Conservation (phyloP, 1,140 invertebrate species). For the Cydia fagiglandana region DNA sequence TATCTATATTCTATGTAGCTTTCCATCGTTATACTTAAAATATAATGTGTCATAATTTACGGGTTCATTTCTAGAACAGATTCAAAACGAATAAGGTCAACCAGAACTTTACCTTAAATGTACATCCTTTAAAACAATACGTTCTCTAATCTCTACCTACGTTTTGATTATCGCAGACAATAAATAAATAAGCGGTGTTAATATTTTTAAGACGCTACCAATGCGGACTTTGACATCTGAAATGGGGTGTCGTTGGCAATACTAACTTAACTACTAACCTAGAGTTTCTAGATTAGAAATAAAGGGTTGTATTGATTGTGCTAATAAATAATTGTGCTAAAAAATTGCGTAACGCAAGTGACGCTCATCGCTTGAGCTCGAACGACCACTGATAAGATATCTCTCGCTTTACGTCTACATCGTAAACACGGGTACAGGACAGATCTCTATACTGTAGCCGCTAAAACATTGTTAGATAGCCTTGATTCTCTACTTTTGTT, state of each 20-base stretch:
- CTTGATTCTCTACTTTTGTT: neutral
- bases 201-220: neutral
- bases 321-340: constrained; percentile 4
- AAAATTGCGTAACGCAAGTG: constrained; percentile 5
- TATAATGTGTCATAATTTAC: too few species aligned
- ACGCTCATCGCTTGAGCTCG: neutral
- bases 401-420: neutral
- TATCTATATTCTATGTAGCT: too few species aligned
- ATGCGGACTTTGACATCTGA: neutral
- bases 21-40: too few species aligned
- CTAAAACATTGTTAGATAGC: neutral
- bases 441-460: neutral
- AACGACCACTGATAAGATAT: constrained; percentile 16
- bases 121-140: too few species aligned
- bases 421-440: neutral
- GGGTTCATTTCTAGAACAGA: too few species aligned
- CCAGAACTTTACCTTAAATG: too few species aligned
- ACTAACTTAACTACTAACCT: too few species aligned
- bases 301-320: neutral
- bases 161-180: too few species aligned
- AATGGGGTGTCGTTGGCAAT: neutral
- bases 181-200: too few species aligned
- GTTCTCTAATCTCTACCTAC: too few species aligned
- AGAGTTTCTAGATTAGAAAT: neutral
- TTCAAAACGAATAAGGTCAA: too few species aligned